A percentile compares a stretch with the other conserved stretches of the same genome.
phyloP scores from a whole-genome alignment of 2,113 vertebrate species.

The Lethenteron reissneri region DNA sequence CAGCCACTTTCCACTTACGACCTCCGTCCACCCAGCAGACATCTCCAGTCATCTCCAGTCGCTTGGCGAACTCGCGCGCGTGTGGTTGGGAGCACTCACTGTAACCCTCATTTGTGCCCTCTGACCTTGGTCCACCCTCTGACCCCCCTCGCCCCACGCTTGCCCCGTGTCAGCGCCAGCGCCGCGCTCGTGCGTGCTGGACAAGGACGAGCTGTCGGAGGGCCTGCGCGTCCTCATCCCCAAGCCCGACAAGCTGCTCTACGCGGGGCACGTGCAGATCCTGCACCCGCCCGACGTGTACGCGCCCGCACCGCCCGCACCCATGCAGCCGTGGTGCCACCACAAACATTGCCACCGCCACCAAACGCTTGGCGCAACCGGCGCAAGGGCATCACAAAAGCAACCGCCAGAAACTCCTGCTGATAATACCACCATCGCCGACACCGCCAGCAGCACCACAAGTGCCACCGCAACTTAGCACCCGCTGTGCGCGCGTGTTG shows the following conservation, averaged over 20 bases:
- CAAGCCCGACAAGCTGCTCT: slow-evolving; percentile 76
- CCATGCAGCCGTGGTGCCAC: too few species aligned
- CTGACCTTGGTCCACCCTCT: slow-evolving; percentile 16
- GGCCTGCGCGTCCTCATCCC: slow-evolving; percentile 68
- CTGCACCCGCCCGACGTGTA: slow-evolving; percentile 67
- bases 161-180: slow-evolving; percentile 14
- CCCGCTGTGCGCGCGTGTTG: background rate
- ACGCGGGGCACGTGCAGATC: slow-evolving; percentile 53
- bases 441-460: too few species aligned
- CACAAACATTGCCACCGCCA: too few species aligned
- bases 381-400: too few species aligned
- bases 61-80: too few species aligned
- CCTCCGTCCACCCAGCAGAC: background rate
- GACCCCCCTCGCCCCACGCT: slow-evolving; percentile 13
- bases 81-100: too few species aligned
- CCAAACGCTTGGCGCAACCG: too few species aligned
- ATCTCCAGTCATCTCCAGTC: too few species aligned
- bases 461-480: too few species aligned
- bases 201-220: slow-evolving; percentile 54
- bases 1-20: background rate
- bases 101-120: slow-evolving; percentile 14
- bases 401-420: too few species aligned
- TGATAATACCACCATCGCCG: too few species aligned
- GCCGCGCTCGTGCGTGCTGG: slow-evolving; percentile 41
- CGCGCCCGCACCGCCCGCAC: slow-evolving; percentile 13